phyloP scores from a whole-genome alignment of 2,797 vertebrate species.

The Scomberomorus guttatus region DNA sequence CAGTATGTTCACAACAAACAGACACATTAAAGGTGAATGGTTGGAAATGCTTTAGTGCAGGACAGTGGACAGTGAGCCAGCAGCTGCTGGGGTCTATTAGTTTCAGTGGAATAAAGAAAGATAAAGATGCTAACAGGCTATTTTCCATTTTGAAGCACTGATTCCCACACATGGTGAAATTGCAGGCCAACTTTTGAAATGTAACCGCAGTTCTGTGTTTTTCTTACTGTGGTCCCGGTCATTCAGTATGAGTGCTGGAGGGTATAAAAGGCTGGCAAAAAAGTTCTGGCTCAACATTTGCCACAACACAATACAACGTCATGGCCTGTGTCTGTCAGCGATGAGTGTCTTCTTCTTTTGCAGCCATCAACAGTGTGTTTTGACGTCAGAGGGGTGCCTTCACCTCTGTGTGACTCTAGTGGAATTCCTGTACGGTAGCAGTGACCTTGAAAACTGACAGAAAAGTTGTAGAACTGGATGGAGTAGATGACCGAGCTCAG shows the following conservation, averaged over 20 bases:
- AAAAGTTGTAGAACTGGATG: too few species aligned
- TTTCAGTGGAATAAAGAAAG: background rate
- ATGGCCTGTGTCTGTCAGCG: too few species aligned
- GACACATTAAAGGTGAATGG: background rate
- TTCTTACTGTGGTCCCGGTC: conserved; percentile 4
- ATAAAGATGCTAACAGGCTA: background rate
- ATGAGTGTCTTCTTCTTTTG: background rate
- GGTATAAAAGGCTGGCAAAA: background rate
- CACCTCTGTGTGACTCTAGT: background rate
- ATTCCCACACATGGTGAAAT: conserved; percentile 2
- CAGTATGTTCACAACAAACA: background rate
- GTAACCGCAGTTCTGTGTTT: background rate
- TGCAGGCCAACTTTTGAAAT: background rate
- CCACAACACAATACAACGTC: background rate
- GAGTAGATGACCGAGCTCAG: too few species aligned
- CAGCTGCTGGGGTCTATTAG: background rate
- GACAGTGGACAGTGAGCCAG: background rate
- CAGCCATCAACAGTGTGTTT: background rate
- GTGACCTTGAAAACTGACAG: background rate
- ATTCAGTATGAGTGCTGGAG: background rate
- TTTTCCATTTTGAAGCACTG: background rate
- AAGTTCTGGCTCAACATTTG: background rate
- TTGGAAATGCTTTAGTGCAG: background rate
- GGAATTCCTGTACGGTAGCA: background rate
- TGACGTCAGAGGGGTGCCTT: background rate